Conservation (phyloP, 2,888 invertebrate genomes). For the Macroteleia sp. region DNA sequence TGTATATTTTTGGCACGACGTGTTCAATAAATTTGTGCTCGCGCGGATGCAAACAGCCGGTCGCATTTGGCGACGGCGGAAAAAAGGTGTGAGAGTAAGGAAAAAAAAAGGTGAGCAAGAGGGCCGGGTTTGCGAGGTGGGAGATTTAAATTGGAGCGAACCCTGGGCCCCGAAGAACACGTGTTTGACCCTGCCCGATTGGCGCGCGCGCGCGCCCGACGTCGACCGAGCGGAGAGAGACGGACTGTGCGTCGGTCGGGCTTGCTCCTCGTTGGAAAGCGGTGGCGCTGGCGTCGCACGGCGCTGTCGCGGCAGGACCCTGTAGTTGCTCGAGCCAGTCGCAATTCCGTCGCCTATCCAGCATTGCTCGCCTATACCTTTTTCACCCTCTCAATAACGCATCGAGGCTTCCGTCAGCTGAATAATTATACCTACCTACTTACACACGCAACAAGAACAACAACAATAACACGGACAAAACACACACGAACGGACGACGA, state of each 20-base stretch:
- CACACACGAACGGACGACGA: slow-evolving; percentile 25
- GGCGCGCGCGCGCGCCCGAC: slow-evolving; percentile 30
- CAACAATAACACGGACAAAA: slow-evolving; percentile 10
- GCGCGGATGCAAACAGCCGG: not conserved
- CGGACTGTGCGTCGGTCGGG: slow-evolving; percentile 6
- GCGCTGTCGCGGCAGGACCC: slow-evolving; percentile 88
- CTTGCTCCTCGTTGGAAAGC: slow-evolving; percentile 83
- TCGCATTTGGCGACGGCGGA: not conserved
- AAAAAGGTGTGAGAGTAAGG: not conserved
- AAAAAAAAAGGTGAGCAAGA: not conserved
- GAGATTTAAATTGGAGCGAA: slow-evolving; percentile 48
- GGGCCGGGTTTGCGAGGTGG: slow-evolving; percentile 16
- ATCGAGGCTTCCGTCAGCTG: slow-evolving; percentile 78
- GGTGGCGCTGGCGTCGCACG: slow-evolving; percentile 85
- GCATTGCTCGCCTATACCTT: slow-evolving; percentile 82
- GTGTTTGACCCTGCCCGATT: slow-evolving; percentile 55
- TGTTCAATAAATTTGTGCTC: not conserved
- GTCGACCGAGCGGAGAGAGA: slow-evolving; percentile 15
- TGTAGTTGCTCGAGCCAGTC: slow-evolving; percentile 83
- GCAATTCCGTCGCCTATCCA: slow-evolving; percentile 82
- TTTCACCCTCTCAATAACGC: slow-evolving; percentile 84
- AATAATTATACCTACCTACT: slow-evolving; percentile 78
- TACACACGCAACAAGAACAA: slow-evolving; percentile 78
- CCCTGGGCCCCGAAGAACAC: slow-evolving; percentile 55
- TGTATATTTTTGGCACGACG: too few species aligned